Evolutionary conservation across 2,888 invertebrate species (phyloP).

Genomic region (Pardosa pseudoannulata): DNA sequence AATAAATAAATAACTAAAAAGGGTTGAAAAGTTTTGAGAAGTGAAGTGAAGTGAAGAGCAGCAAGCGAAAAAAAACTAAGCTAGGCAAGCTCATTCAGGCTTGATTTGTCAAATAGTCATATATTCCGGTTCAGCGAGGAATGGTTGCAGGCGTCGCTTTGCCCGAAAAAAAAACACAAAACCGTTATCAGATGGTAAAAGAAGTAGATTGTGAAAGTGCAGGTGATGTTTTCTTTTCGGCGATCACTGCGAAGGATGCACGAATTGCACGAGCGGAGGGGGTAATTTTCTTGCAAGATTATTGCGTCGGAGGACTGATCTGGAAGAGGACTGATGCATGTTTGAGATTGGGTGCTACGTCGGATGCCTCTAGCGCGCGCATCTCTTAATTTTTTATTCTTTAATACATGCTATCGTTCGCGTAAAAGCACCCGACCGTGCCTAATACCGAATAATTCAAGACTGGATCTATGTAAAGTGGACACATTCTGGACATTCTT

Average conservation of each 20-base stretch:
- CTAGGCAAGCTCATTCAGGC: not conserved
- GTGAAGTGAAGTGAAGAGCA: not conserved
- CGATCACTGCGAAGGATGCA: not conserved
- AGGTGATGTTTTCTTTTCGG: not conserved
- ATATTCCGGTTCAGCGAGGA: constrained; percentile 3
- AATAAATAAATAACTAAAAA: not conserved
- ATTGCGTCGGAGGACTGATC: no score
- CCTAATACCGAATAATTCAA: no score
- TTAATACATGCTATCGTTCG: no score
- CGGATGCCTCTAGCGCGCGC: no score
- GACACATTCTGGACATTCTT: no score
- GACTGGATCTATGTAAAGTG: no score
- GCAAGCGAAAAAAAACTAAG: not conserved
- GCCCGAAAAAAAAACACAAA: no score
- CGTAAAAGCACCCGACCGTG: no score
- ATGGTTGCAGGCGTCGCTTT: not conserved
- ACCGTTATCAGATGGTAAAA: constrained; percentile 14
- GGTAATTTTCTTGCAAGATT: no score
- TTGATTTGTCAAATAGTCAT: constrained; percentile 13
- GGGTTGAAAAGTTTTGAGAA: not conserved
- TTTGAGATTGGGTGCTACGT: not conserved
- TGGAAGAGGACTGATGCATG: not conserved
- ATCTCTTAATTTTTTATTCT: no score
- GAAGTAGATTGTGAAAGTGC: not conserved
- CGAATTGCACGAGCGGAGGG: not conserved